phyloP scores from a whole-genome alignment of 92 coral and sea anemone species.

The Blastomussa wellsi region DNA sequence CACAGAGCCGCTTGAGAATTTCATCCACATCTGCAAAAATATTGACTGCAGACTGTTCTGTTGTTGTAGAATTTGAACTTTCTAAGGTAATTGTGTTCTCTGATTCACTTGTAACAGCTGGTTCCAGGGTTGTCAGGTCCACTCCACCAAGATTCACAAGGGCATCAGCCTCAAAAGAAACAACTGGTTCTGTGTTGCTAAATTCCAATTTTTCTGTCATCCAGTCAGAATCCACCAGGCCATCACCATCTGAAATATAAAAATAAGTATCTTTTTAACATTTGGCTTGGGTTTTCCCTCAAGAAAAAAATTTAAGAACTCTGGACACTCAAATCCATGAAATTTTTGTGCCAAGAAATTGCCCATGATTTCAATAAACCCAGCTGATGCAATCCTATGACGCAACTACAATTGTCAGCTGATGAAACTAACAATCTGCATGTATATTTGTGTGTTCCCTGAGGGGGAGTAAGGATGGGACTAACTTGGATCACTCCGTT shows the following conservation, averaged over 20 bases:
- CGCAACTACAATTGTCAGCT: constrained; percentile 28
- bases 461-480: not conserved
- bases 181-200: constrained; percentile 46
- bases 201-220: constrained; percentile 94
- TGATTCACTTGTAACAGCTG: constrained; percentile 3
- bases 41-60: constrained; percentile 9
- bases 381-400: constrained; percentile 42
- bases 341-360: not conserved
- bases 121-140: constrained; percentile 34
- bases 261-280: not conserved
- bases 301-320: not conserved
- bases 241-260: constrained; percentile 59
- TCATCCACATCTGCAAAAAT: constrained; percentile 44
- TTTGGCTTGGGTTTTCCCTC: not conserved
- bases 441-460: not conserved
- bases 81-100: constrained; percentile 12
- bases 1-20: constrained; percentile 37
- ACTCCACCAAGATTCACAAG: constrained; percentile 39
- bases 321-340: not conserved
- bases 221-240: constrained; percentile 80
- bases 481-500: too few relatives aligned
- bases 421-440: constrained; percentile 33
- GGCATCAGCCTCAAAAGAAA: constrained; percentile 23
- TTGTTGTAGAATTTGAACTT: not conserved
- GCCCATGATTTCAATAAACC: not conserved